Percentiles rank a stretch among this genome's conserved stretches.
Evolutionary conservation across 2,888 invertebrate species (phyloP).

Genomic region (Lacanobia oleracea): DNA sequence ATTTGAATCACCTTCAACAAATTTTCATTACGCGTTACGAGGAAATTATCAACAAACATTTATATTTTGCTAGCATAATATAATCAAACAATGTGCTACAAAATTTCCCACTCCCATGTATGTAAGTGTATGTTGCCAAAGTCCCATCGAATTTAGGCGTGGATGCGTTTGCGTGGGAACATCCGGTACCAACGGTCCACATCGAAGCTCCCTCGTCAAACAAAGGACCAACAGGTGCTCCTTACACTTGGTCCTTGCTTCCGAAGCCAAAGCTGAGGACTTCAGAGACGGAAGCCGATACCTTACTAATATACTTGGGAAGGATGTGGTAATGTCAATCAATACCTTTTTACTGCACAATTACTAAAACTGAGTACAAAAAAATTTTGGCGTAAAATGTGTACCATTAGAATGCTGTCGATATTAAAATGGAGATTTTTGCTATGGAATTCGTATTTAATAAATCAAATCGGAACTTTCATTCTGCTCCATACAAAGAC

Average conservation of each 20-base stretch:
- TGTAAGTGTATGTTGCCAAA: constrained; percentile 56
- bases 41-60: constrained; percentile 13
- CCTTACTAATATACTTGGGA: constrained; percentile 71
- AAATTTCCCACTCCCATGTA: constrained; percentile 33
- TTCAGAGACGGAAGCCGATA: constrained; percentile 66
- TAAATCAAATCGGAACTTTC: background rate
- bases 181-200: constrained; percentile 76
- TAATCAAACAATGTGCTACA: constrained; percentile 1
- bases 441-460: background rate
- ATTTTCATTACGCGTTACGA: background rate
- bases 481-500: constrained; percentile 78
- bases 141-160: constrained; percentile 65
- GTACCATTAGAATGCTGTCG: background rate
- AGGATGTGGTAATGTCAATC: constrained; percentile 76
- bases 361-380: background rate
- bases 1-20: background rate
- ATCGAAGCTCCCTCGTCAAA: constrained; percentile 63
- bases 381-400: background rate
- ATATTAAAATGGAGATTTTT: background rate
- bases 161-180: constrained; percentile 83
- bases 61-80: background rate
- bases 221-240: constrained; percentile 81
- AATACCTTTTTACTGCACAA: background rate
- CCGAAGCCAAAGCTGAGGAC: constrained; percentile 78
- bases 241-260: constrained; percentile 77